Percentiles rank a stretch among this genome's conserved stretches.
Evolutionary conservation across 2,888 invertebrate species (phyloP).

Genomic region (Drosophila setosimentum): DNA sequence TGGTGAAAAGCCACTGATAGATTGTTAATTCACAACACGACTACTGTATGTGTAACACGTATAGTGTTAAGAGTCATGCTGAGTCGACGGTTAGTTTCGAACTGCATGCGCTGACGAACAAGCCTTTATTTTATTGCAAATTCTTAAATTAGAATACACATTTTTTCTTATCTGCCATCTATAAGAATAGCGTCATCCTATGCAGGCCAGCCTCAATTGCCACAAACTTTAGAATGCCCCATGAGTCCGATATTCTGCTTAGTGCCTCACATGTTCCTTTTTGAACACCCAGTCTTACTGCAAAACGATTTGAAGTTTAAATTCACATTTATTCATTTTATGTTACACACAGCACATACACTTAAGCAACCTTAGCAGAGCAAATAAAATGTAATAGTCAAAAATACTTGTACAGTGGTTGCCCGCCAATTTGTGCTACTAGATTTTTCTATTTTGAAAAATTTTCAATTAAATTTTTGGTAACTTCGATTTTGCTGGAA

Average conservation of each 20-base stretch:
- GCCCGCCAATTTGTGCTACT: background rate
- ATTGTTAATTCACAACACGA: background rate
- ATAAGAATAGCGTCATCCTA: no score
- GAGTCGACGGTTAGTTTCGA: no score
- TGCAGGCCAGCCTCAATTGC: no score
- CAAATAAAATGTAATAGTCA: slow-evolving; percentile 2
- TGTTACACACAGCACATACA: slow-evolving; percentile 10
- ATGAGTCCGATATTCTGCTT: background rate
- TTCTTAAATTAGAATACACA: background rate
- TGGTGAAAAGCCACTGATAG: slow-evolving; percentile 36
- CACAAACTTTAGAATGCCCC: background rate
- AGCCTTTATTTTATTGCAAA: background rate
- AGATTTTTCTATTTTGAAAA: background rate
- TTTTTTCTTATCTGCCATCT: background rate
- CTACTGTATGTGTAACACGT: no score
- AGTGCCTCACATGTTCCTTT: background rate
- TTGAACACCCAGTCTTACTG: background rate
- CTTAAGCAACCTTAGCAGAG: background rate
- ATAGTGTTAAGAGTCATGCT: no score
- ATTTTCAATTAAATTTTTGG: background rate
- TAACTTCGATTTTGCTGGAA: background rate
- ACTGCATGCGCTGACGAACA: background rate
- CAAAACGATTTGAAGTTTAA: slow-evolving; percentile 5
- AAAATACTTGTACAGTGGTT: background rate
- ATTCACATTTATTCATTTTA: slow-evolving; percentile 9